Evolutionary conservation across 2,888 invertebrate genomes (phyloP), one percentile per base, ranked within the genome.

Genomic region (Entomobrya multifasciata): DNA sequence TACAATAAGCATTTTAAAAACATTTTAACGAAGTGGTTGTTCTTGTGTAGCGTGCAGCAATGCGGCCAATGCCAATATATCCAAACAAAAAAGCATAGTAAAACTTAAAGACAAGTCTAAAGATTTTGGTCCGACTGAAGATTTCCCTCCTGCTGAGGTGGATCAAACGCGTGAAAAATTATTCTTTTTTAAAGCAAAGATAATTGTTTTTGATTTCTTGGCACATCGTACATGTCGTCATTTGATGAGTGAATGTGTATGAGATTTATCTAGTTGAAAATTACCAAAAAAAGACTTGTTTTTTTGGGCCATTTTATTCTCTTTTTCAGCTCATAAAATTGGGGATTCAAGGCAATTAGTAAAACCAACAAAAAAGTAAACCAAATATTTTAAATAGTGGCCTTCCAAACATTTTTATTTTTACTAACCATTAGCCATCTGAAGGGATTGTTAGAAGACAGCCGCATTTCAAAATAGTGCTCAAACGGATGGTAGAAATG

Each of bases 101-200:
- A 67, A n/a, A 60, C 60, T 10, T 2, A 27, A 72, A 74, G 30
- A 57, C 41, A 57, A 22, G 57, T n/a, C n/a, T n/a, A 76, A 57
- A 30, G 11, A 10, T 57, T 17, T 57, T 55, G n/a, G 20, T 76
- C 20, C 30, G 57, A 41, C 78, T 17, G 27, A 72, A 13, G 49
- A 47, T 65, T 86, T 72, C 60, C 72, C 85, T 79, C 85, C 85
- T 52, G 85, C 85, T 86, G 85, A 49, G 85, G 44, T 72, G 85
- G 25, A 86, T 86, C 85, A 86, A 79, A 86, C 60, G 79, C 85
- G 79, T 86, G 79, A 65, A 86, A 86, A 79, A 72, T 86, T 72
- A 86, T 86, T 67, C 67, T 47, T 72, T 79, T 86, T 49, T 44
- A 44, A 25, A 76, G 30, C 17, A 11, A 67, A 67, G 70, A 30